Base-by-base conservation (phyloP, 2,888 invertebrate species). In the Amiota minor region DNA sequence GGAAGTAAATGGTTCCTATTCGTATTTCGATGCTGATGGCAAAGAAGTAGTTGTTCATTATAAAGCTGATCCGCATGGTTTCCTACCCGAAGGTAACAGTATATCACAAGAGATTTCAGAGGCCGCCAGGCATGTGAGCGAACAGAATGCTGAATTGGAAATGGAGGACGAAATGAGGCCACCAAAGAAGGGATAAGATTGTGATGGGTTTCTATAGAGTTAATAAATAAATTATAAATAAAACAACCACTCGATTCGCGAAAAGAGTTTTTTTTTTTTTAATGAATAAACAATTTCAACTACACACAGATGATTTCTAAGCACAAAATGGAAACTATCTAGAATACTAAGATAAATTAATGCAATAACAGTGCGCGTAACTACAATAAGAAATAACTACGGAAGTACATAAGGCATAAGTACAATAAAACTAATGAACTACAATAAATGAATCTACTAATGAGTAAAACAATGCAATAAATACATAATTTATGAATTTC, bases 41-140 rank as follows among this genome's bases (percentile, higher is more conserved):
- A 81, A 88, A 72, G 85, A 88, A 73, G 83, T 88, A 2, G 79
- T 85, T n/a, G 89, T 89, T 0, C 81, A 82, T 67, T 89, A 89
- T 65, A 88, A 82, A 55, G 89, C 89, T 65, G 88, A 88, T 76
- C 80, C 88, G 69, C 85, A 83, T 74, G 89, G 89, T 12, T 89
- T 89, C 70, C 89, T 89, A n/a, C 89, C 89, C 69, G 83, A 87
- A 62, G 89, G 89, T 6, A 85, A 79, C 50, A 82, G 84, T 67
- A 89, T 89, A 64, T 74, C 83, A 47, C 82, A 86, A 16, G 77
- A 83, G 71, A 89, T 89, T 65, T 82, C 89, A 0, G 56, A 78
- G 64, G 81, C 84, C 9, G 89, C 89, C 56, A 81, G 85, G 67
- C 79, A 78, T 59, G 86, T 83, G 69, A 86, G 85, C 62, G 79